Conservation (phyloP, 2,888 invertebrate species). For the Cantharis rustica region DNA sequence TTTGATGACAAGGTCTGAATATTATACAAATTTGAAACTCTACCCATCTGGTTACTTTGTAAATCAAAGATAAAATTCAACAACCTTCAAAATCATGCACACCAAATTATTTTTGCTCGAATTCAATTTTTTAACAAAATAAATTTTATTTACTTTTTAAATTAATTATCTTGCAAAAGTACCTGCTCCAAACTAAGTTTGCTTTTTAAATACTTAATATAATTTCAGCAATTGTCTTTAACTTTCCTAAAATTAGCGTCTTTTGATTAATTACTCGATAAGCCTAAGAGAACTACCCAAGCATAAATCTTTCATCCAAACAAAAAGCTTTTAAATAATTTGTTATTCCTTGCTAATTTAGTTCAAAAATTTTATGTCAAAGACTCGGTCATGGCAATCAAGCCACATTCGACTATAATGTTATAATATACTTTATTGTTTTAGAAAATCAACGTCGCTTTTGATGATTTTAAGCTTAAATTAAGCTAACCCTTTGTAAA, state of each 20-base stretch:
- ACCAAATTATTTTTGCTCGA: not conserved
- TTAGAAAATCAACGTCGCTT: constrained; percentile 2
- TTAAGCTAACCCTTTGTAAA: not conserved
- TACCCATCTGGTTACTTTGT: constrained; percentile 6
- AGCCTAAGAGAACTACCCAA: constrained; percentile 8
- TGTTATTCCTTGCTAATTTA: constrained; percentile 6
- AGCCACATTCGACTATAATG: not conserved
- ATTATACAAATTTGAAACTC: constrained; percentile 4
- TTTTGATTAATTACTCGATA: constrained; percentile 16
- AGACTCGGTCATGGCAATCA: not conserved
- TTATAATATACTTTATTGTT: constrained; percentile 1
- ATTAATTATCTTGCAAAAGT: not conserved
- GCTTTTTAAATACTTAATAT: constrained; percentile 8
- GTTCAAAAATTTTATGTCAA: constrained; percentile 5
- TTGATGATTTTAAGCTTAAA: not conserved
- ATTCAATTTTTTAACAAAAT: not conserved
- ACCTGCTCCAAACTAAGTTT: constrained; percentile 5
- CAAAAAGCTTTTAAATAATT: constrained; percentile 25
- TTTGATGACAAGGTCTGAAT: constrained; percentile 36
- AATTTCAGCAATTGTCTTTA: constrained; percentile 12
- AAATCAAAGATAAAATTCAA: constrained; percentile 1
- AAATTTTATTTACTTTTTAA: not conserved
- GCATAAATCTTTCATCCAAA: constrained; percentile 16
- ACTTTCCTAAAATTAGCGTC: constrained; percentile 12
- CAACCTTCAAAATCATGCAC: not conserved